Evolutionary conservation across 2,797 vertebrate genomes (phyloP).

Genomic region (Lepilemur septentrionalis): DNA sequence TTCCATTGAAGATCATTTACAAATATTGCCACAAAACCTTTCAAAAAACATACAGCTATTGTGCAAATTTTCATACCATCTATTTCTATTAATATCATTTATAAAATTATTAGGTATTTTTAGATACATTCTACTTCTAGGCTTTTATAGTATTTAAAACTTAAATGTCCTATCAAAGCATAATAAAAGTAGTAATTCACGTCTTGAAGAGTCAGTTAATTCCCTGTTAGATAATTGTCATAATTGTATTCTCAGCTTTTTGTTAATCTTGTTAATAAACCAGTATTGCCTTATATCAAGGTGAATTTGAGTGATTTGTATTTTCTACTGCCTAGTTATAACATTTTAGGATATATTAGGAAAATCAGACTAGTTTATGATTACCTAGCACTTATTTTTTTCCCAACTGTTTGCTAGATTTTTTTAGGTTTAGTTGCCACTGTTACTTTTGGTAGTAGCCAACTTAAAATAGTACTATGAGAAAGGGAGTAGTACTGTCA

Average conservation of each 20-base stretch:
- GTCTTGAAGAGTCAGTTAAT: slow-evolving; percentile 48
- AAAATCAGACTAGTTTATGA: slow-evolving; percentile 16
- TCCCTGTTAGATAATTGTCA: slow-evolving; percentile 27
- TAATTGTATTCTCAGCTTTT: slow-evolving; percentile 42
- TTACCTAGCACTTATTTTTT: slow-evolving; percentile 20
- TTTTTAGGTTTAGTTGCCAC: slow-evolving; percentile 8
- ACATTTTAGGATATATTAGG: slow-evolving; percentile 17
- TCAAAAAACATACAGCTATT: not conserved
- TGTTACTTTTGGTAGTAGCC: not conserved
- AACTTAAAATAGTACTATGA: slow-evolving; percentile 9
- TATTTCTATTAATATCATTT: slow-evolving; percentile 39
- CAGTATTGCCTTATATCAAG: not conserved
- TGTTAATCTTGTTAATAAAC: slow-evolving; percentile 47
- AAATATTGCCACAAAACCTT: slow-evolving; percentile 39
- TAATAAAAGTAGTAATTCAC: slow-evolving; percentile 26
- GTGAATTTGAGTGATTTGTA: slow-evolving; percentile 23
- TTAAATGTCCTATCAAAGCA: slow-evolving; percentile 10
- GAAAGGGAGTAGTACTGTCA: not conserved
- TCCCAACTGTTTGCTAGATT: not conserved
- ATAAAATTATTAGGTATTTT: slow-evolving; percentile 35
- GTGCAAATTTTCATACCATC: slow-evolving; percentile 10
- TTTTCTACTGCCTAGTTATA: slow-evolving; percentile 5
- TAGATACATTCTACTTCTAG: slow-evolving; percentile 5
- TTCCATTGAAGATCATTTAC: slow-evolving; percentile 36
- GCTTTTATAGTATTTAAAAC: slow-evolving; percentile 31